Evolutionary conservation across 2,888 invertebrate species (phyloP).

Genomic region (Megalurothrips usitatus): DNA sequence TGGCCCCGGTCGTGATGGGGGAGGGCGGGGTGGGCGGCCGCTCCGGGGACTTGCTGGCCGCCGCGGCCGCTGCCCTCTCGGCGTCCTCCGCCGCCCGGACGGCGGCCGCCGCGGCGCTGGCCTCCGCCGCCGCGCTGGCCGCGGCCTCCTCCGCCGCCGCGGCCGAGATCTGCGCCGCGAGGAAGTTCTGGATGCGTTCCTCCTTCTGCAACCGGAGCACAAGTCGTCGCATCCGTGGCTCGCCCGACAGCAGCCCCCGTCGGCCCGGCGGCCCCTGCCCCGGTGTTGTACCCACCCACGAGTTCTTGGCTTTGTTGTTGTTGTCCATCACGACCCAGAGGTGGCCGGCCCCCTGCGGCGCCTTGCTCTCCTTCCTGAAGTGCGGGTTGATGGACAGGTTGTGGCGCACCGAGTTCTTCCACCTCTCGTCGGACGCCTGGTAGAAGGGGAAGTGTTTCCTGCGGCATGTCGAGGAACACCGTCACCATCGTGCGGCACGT

Average conservation of each 20-base stretch:
- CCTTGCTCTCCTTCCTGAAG: slow-evolving; percentile 80
- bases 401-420: slow-evolving; percentile 90
- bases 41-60: slow-evolving; percentile 14
- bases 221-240: not conserved
- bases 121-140: slow-evolving; percentile 48
- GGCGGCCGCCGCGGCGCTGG: not conserved
- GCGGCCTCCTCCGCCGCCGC: slow-evolving; percentile 55
- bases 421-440: slow-evolving; percentile 83
- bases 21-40: slow-evolving; percentile 26
- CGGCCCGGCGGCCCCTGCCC: too few relatives aligned
- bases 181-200: slow-evolving; percentile 24
- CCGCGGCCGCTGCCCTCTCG: not conserved
- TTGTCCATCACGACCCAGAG: slow-evolving; percentile 55
- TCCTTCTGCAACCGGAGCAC: not conserved
- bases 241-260: not conserved
- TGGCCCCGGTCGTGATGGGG: slow-evolving; percentile 20
- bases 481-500: too few relatives aligned
- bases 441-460: slow-evolving; percentile 85
- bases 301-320: slow-evolving; percentile 29
- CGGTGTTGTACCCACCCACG: slow-evolving; percentile 29
- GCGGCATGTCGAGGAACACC: slow-evolving; percentile 40
- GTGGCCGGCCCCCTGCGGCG: slow-evolving; percentile 83
- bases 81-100: not conserved
- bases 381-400: slow-evolving; percentile 89
- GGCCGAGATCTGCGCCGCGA: slow-evolving; percentile 35